Base-by-base conservation (phyloP, 64 coral and sea anemone species). In the Montipora efflorescens region DNA sequence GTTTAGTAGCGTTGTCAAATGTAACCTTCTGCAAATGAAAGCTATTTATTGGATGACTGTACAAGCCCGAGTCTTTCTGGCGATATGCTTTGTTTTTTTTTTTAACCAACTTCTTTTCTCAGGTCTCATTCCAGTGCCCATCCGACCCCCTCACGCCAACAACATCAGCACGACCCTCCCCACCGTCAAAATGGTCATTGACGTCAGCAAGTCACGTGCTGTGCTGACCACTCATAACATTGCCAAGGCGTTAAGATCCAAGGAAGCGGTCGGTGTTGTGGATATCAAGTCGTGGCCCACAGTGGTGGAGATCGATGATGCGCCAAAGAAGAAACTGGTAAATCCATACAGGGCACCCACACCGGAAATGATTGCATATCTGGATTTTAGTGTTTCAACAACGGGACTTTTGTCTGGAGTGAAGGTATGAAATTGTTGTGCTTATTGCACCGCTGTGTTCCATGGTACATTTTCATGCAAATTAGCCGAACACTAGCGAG, bases 381-480 rank as follows among this genome's bases (percentile, higher is more conserved):
- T 99, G 4, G 97, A 99, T 89, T 99, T 99, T 74, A 99, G 97
- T 89, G 97, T 99, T 21, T 99, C 97, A 1, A 99, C 97, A 9
- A 99, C 97, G 10, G 97, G 97, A 59, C 91, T 99, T 75, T 72
- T 99, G 47, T 96, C 97, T 14, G 97, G 97, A 18, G 95, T 99
- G 9, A 99, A 96, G 97, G 97, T 99, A 36, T 36, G 28, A 36
- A 2, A 36, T 36, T 36, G 28, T 2, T 36, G 28, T 36, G 28
- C 28, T 36, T 36, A 5, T 2, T 44, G 16, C 23, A 4, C 5
- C 52, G 10, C 52, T 13, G 8, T 76, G 23, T 76, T 36, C 21
- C 79, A 81, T 14, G n/a, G 4, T 11, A 20, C 28, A 36, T 36
- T 36, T 36, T 36, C 28, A n/a, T n/a, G n/a, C n/a, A n/a, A n/a